These are phyloP conservation scores for Anagyrus pseudococci DNA, from an alignment of 2,888 invertebrate genomes.

Conservation along the genomic window DNA sequence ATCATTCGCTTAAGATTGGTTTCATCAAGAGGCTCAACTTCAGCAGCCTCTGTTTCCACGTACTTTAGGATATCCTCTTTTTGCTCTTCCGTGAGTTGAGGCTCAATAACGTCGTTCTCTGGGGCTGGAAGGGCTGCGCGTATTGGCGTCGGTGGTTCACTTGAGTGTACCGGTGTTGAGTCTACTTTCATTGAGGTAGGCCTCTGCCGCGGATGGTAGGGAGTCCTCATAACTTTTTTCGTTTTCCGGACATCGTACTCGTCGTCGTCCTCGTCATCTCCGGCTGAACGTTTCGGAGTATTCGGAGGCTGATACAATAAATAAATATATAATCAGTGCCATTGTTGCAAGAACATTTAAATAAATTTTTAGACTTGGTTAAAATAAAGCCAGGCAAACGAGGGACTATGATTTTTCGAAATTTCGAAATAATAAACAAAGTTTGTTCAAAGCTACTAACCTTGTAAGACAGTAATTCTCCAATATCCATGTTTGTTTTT, in stretches of 20 bases:
- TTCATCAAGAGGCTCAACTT: slow-evolving; percentile 89
- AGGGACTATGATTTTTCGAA: background rate
- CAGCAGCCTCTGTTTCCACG: slow-evolving; percentile 82
- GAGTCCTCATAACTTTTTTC: slow-evolving; percentile 63
- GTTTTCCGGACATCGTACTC: slow-evolving; percentile 68
- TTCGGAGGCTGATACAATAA: slow-evolving; percentile 73
- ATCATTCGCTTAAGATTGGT: slow-evolving; percentile 86
- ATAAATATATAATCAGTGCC: background rate
- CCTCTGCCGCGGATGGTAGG: slow-evolving; percentile 60
- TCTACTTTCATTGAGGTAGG: slow-evolving; percentile 42
- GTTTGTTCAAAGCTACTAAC: slow-evolving; percentile 43
- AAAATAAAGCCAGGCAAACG: background rate
- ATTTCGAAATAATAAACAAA: background rate
- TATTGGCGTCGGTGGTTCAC: slow-evolving; percentile 52
- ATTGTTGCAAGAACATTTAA: background rate
- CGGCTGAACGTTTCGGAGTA: slow-evolving; percentile 76
- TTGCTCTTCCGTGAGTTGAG: slow-evolving; percentile 74
- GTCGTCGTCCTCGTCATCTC: slow-evolving; percentile 72
- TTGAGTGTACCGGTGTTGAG: slow-evolving; percentile 31
- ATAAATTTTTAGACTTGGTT: slow-evolving; percentile 10
- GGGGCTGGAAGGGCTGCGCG: slow-evolving; percentile 64
- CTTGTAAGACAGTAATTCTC: slow-evolving; percentile 62
- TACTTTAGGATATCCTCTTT: slow-evolving; percentile 81
- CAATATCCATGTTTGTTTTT: slow-evolving; percentile 62
- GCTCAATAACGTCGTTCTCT: slow-evolving; percentile 67